phyloP scores from a whole-genome alignment of 2,888 invertebrate species.

The Chymomyza procnemis region DNA sequence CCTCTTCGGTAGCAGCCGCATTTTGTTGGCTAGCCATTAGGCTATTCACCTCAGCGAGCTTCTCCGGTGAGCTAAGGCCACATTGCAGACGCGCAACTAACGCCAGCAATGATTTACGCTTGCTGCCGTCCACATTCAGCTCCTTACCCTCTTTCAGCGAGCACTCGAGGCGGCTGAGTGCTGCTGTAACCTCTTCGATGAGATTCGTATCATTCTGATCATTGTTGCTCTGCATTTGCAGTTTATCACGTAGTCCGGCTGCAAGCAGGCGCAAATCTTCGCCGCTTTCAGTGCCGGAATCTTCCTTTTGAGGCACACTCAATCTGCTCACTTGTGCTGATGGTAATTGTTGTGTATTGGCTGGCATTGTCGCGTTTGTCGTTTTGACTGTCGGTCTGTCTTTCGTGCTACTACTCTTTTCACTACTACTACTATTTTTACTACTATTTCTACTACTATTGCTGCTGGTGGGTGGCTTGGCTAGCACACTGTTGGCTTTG shows the following conservation, averaged over 20 bases:
- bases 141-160: slow-evolving; percentile 83
- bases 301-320: slow-evolving; percentile 80
- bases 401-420: slow-evolving; percentile 31
- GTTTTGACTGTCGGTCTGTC: slow-evolving; percentile 18
- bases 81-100: slow-evolving; percentile 86
- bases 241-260: slow-evolving; percentile 79
- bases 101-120: slow-evolving; percentile 82
- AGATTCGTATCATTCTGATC: slow-evolving; percentile 81
- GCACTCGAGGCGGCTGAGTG: slow-evolving; percentile 86
- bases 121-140: slow-evolving; percentile 79
- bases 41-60: slow-evolving; percentile 55
- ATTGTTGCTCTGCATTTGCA: slow-evolving; percentile 79
- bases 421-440: slow-evolving; percentile 17
- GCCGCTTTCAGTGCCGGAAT: slow-evolving; percentile 85
- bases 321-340: slow-evolving; percentile 62
- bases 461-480: slow-evolving; percentile 43
- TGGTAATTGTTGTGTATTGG: slow-evolving; percentile 11
- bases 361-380: slow-evolving; percentile 20
- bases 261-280: slow-evolving; percentile 83
- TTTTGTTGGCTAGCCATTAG: not conserved
- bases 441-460: slow-evolving; percentile 52
- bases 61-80: slow-evolving; percentile 78
- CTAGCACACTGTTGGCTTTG: slow-evolving; percentile 31
- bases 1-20: not conserved
- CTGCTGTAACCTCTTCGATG: slow-evolving; percentile 87